Evolutionary conservation across 1,140 invertebrate genomes (phyloP), one percentile per base, ranked within the genome.

Genomic region (Adoxophyes honmai): DNA sequence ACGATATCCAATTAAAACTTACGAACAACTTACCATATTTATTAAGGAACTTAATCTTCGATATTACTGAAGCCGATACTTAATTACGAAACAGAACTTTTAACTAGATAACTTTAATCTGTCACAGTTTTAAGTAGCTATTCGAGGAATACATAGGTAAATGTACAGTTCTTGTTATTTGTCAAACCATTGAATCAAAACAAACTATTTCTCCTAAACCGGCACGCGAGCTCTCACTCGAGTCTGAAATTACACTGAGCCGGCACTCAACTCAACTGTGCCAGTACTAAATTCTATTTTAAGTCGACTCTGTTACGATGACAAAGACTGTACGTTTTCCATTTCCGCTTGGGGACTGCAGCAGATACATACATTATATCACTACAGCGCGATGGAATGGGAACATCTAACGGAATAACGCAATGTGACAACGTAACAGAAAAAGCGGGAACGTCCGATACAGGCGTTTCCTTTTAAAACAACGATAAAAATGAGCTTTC

Each of bases 161-260:
- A n/a, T n/a, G n/a, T n/a, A n/a, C n/a, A n/a, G 39, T 16, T n/a
- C 10, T 1, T 10, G 10, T 42, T 18, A 42, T 42, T 15, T 44
- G 18, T 14, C 4, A 18, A n/a, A 44, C 18, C n/a, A 39, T 16
- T 28, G 6, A 3, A 28, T 28, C 6, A 28, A 28, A 28, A 28
- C n/a, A n/a, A 6, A 28, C 21, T 28, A 28, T 28, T 28, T 28
- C 6, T 6, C 21, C 14, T 14, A 10, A 21, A 18, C 52, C 14
- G 38, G 56, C 11, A 69, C 79, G 76, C 75, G 68, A 63, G 60
- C 54, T 68, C 71, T 67, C 55, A 35, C 15, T 55, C 60, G 42
- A 66, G 42, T 48, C 73, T 75, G 72, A 73, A 80, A 71, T 72
- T 69, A 68, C 73, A 82, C 80, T 83, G 78, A 80, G 68, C 64